Conservation (phyloP, 2,888 invertebrate species). For the Drosophila pegasa region DNA sequence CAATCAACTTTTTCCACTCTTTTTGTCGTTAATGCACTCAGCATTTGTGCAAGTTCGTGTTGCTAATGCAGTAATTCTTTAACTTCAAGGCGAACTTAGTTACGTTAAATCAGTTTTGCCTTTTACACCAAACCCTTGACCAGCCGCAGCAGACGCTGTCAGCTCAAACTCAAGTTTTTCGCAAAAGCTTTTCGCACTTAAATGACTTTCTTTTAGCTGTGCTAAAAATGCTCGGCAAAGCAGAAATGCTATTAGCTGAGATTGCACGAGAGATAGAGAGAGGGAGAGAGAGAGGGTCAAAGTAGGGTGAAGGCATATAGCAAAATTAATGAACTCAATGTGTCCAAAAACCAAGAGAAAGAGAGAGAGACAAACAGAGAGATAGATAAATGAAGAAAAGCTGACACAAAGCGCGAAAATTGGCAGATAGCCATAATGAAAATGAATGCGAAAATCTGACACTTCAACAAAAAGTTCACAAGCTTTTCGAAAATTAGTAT, state of each 20-base stretch:
- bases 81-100: slow-evolving; percentile 27
- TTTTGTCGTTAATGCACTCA: neutral
- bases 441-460: slow-evolving; percentile 31
- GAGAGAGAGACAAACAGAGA: neutral
- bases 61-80: slow-evolving; percentile 6
- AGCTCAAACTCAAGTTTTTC: slow-evolving; percentile 17
- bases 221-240: slow-evolving; percentile 16
- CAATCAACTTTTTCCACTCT: neutral
- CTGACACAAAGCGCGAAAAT: slow-evolving; percentile 34
- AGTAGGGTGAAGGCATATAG: slow-evolving; percentile 7
- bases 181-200: slow-evolving; percentile 25
- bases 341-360: neutral
- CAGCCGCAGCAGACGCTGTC: neutral
- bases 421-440: slow-evolving; percentile 44
- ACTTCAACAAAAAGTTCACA: slow-evolving; percentile 4
- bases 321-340: slow-evolving; percentile 52
- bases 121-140: slow-evolving; percentile 5
- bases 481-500: neutral
- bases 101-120: slow-evolving; percentile 43
- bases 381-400: slow-evolving; percentile 27
- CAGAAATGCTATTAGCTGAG: slow-evolving; percentile 32
- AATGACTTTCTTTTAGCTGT: slow-evolving; percentile 40
- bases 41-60: slow-evolving; percentile 2
- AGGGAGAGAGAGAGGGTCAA: neutral
- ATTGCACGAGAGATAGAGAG: neutral